Evolutionary conservation across 2,888 invertebrate species (phyloP).

Genomic region (Acrobasis suavella): DNA sequence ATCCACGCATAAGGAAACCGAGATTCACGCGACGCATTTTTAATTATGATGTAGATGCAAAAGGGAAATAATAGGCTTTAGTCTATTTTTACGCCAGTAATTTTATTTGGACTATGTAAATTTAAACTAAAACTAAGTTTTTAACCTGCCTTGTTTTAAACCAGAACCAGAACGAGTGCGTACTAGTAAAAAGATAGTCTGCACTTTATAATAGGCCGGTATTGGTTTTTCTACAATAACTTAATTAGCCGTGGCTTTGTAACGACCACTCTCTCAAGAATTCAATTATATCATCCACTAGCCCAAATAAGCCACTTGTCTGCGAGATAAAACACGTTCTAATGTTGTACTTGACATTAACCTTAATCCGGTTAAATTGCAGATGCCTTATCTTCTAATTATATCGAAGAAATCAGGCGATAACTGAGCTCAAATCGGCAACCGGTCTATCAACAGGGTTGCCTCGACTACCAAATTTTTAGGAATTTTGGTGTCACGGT

Average conservation of each 20-base stretch:
- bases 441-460: conserved; percentile 14
- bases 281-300: conserved; percentile 1
- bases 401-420: conserved; percentile 21
- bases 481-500: too few species aligned
- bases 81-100: too few species aligned
- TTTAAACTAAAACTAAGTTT: too few species aligned
- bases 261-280: neutral
- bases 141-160: too few species aligned
- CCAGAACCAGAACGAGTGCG: too few species aligned
- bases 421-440: conserved; percentile 15
- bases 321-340: conserved; percentile 6
- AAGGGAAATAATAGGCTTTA: too few species aligned
- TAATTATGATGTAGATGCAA: too few species aligned
- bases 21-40: neutral
- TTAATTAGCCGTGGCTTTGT: too few species aligned
- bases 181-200: too few species aligned
- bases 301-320: conserved; percentile 5
- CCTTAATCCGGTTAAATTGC: conserved; percentile 21
- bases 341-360: conserved; percentile 19
- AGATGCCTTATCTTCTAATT: conserved; percentile 19
- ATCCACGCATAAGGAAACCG: neutral
- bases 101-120: too few species aligned
- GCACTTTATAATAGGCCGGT: too few species aligned
- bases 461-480: neutral
- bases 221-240: too few species aligned